phyloP scores from a whole-genome alignment of 1,140 invertebrate species.

The Cheumatopsyche charites region DNA sequence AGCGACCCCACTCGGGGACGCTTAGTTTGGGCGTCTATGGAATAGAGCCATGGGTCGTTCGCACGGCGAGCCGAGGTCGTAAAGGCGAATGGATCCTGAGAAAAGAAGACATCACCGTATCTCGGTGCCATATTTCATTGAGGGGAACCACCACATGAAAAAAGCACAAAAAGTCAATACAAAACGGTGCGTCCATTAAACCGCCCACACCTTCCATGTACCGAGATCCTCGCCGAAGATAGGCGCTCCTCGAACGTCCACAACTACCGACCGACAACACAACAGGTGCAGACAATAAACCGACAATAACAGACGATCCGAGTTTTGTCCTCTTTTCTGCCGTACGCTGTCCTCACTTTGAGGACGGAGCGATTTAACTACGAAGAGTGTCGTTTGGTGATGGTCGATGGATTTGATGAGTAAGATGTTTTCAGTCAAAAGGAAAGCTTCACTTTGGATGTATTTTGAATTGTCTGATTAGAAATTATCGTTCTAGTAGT shows the following conservation, averaged over 20 bases:
- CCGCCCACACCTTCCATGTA: constrained; percentile 42
- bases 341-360: too few relatives aligned
- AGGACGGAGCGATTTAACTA: too few relatives aligned
- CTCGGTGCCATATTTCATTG: constrained; percentile 47
- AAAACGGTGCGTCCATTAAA: constrained; percentile 45
- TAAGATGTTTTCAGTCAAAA: too few relatives aligned
- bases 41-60: not conserved
- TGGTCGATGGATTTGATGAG: too few relatives aligned
- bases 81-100: constrained; percentile 37
- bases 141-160: constrained; percentile 23
- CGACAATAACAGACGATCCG: not conserved
- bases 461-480: too few relatives aligned
- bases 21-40: too few relatives aligned
- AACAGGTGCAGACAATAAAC: constrained; percentile 38
- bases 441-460: too few relatives aligned
- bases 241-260: constrained; percentile 2
- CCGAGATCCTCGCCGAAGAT: constrained; percentile 30
- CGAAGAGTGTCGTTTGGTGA: too few relatives aligned
- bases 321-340: too few relatives aligned
- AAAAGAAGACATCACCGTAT: constrained; percentile 48
- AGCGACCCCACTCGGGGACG: too few relatives aligned
- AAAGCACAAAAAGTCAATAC: constrained; percentile 34
- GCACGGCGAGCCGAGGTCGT: constrained; percentile 21
- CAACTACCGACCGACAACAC: constrained; percentile 25
- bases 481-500: too few relatives aligned